Evolutionary conservation across 2,113 vertebrate species (phyloP), one percentile per base, ranked within the genome.

Genomic region (Embiotoca jacksoni): DNA sequence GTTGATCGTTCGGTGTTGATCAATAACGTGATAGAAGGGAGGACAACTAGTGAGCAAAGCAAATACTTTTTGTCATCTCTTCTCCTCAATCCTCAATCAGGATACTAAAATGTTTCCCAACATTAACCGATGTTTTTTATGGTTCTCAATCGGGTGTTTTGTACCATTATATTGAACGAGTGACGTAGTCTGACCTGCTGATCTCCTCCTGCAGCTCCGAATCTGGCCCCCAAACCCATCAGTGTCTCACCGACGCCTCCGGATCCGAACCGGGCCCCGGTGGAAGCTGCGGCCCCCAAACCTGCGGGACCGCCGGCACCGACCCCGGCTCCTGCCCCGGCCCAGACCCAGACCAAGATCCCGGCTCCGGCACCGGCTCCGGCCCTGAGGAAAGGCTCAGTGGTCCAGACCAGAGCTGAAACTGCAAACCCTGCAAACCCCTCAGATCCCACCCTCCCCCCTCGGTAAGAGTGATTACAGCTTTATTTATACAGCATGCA

Each of bases 371-470:
- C 58, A 6, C 23, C 57, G 0, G 56, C 89, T 16, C 87, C 85
- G 0, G 70, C 84, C 9, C 35, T 74, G 46, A 92, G 91, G 83
- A 91, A 83, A 36, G 44, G 44, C 35, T 23, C 86, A 0, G 23
- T 49, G 16, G 15, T 32, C 47, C 84, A 50, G 7, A 56, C 23
- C 57, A 90, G 74, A 61, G 16, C 76, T 16, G 87, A 89, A 1
- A 13, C 46, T 1, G 6, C 16, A 39, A 52, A 8, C 37, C 0
- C 61, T 1, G 6, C 68, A 3, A 63, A 49, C 10, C 41, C 70
- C 31, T 63, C 81, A 0, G 89, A 89, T 6, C 85, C 93, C 31
- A 23, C 87, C 55, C 90, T 87, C 0, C 91, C 90, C 0, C 85
- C 88, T 4, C 81, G 92, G 93, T 94, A 4, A n/a, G 7, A 46